A percentile compares a stretch with the other conserved stretches of the same genome.
phyloP scores from a whole-genome alignment of 2,888 invertebrate species.

The Tromatobia lineatoria region DNA sequence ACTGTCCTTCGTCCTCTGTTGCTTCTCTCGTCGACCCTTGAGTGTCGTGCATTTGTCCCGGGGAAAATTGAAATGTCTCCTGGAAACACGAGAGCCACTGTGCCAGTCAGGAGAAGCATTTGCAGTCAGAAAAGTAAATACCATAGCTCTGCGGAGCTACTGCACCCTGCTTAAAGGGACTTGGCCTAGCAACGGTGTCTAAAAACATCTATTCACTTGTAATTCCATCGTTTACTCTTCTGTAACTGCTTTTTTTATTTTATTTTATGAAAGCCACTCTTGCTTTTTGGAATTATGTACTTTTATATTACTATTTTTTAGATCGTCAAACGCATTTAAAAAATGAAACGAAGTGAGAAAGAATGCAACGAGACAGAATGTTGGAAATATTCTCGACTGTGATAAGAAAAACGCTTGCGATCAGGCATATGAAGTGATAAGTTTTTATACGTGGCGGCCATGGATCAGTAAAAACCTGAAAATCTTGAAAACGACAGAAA shows the following conservation, averaged over 20 bases:
- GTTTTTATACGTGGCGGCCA: not conserved
- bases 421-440: constrained; percentile 56
- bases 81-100: constrained; percentile 31
- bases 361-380: constrained; percentile 36
- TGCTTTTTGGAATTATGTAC: not conserved
- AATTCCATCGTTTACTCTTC: not conserved
- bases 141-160: not conserved
- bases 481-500: too few species aligned
- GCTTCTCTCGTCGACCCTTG: constrained; percentile 1
- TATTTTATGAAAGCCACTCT: not conserved
- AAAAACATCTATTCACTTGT: constrained; percentile 4
- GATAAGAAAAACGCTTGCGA: constrained; percentile 58
- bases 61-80: constrained; percentile 50
- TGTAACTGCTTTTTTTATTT: not conserved
- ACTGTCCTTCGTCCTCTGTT: not conserved
- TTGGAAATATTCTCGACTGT: constrained; percentile 57
- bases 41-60: constrained; percentile 35
- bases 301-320: not conserved
- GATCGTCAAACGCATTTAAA: not conserved
- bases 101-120: not conserved
- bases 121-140: constrained; percentile 19
- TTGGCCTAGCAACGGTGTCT: not conserved
- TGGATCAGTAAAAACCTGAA: too few species aligned
- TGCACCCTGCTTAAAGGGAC: constrained; percentile 6
- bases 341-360: constrained; percentile 8